These are phyloP conservation scores for Pogona vitticeps DNA, from an alignment of 2,113 vertebrate species.

Conservation along the genomic window DNA sequence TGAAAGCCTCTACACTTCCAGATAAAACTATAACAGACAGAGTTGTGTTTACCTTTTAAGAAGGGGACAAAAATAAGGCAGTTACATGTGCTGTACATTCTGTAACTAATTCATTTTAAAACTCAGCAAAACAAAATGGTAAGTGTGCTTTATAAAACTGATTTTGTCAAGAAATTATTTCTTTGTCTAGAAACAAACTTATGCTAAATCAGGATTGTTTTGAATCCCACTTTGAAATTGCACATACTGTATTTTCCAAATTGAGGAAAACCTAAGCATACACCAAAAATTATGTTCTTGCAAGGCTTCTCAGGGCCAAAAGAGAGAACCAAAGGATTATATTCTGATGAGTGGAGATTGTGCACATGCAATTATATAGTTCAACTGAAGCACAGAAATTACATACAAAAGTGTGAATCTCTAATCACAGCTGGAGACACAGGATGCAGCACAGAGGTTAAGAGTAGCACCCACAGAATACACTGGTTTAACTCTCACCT, in stretches of 20 bases:
- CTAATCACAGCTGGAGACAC: background rate
- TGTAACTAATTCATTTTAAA: background rate
- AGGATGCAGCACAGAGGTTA: background rate
- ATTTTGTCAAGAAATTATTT: background rate
- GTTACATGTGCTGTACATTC: conserved; percentile 4
- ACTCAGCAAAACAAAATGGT: background rate
- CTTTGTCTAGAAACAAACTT: background rate
- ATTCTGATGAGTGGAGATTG: background rate
- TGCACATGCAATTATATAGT: background rate
- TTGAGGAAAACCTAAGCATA: background rate
- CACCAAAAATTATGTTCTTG: background rate
- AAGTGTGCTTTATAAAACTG: background rate
- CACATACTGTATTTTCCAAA: background rate
- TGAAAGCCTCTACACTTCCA: rapidly evolving
- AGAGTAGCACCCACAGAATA: background rate
- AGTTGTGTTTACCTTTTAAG: background rate
- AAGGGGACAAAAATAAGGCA: background rate
- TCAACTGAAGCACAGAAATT: background rate
- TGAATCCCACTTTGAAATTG: background rate
- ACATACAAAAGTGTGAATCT: background rate
- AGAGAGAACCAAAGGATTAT: background rate
- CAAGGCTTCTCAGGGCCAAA: background rate
- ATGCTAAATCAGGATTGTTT: background rate
- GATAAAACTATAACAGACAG: background rate
- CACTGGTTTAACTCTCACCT: background rate